phyloP scores from a whole-genome alignment of 2,888 invertebrate species.

The Meta bourneti region DNA sequence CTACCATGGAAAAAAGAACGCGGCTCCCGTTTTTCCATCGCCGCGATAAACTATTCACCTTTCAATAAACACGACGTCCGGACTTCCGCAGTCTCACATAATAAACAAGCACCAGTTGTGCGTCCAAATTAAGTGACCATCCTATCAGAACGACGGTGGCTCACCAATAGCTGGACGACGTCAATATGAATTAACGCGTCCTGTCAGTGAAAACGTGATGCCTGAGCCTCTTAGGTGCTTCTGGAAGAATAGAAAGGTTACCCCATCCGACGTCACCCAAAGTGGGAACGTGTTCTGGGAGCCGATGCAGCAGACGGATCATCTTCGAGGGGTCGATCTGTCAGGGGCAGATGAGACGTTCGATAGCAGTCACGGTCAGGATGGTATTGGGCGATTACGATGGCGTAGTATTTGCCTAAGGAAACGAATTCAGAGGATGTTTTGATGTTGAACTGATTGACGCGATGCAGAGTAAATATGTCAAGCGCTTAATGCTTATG shows the following conservation, averaged over 20 bases:
- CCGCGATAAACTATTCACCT: neutral
- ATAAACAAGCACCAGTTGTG: neutral
- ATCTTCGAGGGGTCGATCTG: neutral
- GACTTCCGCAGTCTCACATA: neutral
- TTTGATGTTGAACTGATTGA: neutral
- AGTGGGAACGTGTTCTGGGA: constrained; percentile 1
- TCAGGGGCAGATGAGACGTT: neutral
- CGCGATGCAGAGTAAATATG: neutral
- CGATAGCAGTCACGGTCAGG: neutral
- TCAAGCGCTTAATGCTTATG: neutral
- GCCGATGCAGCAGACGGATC: neutral
- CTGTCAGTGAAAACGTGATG: neutral
- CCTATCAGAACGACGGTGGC: neutral
- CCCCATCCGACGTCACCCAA: neutral
- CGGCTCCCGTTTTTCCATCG: neutral
- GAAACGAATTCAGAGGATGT: neutral
- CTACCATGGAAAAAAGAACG: neutral
- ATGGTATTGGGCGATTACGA: neutral
- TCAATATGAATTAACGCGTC: neutral
- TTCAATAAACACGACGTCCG: neutral
- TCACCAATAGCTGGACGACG: neutral
- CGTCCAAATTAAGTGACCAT: neutral
- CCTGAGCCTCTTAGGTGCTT: neutral
- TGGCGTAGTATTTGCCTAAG: neutral
- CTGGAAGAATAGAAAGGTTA: neutral